A percentile compares a stretch with the other conserved stretches of the same genome.
These are phyloP conservation scores for Vulpes ferrilata DNA, from an alignment of 2,113 vertebrate genomes.

Conservation along the genomic window DNA sequence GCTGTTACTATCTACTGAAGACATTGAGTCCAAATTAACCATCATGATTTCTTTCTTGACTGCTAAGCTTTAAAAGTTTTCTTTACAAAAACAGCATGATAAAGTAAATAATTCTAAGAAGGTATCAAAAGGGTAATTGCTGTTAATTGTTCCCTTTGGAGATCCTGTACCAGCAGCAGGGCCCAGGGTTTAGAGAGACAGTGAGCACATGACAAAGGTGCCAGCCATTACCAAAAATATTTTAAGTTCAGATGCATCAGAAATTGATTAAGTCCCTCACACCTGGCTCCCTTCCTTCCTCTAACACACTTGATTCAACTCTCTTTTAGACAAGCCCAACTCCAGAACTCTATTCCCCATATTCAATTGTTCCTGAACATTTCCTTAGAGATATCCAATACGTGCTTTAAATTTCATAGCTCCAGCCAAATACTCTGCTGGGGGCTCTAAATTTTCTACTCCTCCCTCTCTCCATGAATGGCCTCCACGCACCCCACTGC, in stretches of 20 bases:
- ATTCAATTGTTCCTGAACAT: not conserved
- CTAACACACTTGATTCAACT: not conserved
- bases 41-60: slow-evolving; percentile 12
- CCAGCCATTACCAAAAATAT: not conserved
- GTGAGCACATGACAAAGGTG: not conserved
- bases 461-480: not conserved
- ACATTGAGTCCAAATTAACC: not conserved
- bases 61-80: slow-evolving; percentile 19
- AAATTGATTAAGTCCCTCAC: not conserved
- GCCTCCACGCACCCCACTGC: not conserved
- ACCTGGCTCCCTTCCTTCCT: not conserved
- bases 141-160: not conserved
- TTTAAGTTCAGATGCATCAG: not conserved
- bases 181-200: not conserved
- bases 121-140: not conserved
- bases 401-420: not conserved
- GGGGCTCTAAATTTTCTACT: not conserved
- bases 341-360: not conserved
- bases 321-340: not conserved
- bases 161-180: not conserved
- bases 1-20: slow-evolving; percentile 53
- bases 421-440: not conserved
- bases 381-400: not conserved
- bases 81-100: not conserved
- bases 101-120: slow-evolving; percentile 29